phyloP scores from a whole-genome alignment of 2,113 vertebrate species.

The Tonatia bakeri region DNA sequence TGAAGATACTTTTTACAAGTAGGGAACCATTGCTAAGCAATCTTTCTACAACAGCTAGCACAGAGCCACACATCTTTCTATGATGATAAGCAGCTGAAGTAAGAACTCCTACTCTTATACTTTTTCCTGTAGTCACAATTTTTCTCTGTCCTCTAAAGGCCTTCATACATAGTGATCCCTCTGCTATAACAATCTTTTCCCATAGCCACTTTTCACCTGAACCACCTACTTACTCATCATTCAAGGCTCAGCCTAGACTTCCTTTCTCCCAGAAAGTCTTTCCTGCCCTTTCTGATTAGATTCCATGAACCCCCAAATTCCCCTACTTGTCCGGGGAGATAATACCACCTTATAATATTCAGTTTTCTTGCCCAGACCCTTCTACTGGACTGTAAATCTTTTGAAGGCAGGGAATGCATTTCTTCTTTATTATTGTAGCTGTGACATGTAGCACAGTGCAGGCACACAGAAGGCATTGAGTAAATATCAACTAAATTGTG shows the following conservation, averaged over 20 bases:
- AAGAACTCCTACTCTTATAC: too few species aligned
- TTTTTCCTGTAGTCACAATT: background rate
- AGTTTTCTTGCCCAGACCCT: background rate
- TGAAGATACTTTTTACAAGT: background rate
- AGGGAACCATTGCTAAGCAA: too few species aligned
- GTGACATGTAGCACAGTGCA: background rate
- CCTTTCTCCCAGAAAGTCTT: background rate
- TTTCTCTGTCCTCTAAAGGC: background rate
- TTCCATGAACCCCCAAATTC: background rate
- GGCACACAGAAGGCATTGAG: background rate
- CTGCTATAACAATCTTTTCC: background rate
- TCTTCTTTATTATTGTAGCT: background rate
- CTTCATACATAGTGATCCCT: background rate
- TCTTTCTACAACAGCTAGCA: accelerated
- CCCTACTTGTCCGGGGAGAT: background rate
- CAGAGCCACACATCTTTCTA: background rate
- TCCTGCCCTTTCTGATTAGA: background rate
- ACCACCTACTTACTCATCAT: background rate
- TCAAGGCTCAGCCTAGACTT: background rate
- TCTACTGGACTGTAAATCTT: background rate
- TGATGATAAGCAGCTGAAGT: background rate
- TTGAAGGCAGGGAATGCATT: background rate
- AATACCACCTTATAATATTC: background rate
- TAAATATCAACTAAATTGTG: background rate
- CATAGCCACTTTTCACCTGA: background rate